Conservation (phyloP, 2,113 vertebrate genomes). For the Gracilinanus agilis region DNA sequence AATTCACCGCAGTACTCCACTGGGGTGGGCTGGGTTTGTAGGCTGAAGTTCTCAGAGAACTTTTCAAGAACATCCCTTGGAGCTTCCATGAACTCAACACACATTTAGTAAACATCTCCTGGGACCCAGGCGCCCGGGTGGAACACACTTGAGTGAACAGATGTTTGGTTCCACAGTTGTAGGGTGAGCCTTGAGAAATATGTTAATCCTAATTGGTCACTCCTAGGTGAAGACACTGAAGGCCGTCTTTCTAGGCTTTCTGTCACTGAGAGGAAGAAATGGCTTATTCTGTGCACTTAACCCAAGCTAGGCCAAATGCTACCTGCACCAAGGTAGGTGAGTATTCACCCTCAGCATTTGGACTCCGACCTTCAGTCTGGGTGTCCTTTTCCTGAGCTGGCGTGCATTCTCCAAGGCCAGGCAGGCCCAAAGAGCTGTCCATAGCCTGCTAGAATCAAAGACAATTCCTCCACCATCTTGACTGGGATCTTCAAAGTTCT, state of each 20-base stretch:
- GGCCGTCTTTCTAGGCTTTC: neutral
- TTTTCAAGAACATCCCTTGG: neutral
- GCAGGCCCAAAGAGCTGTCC: too few relatives aligned
- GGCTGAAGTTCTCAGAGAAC: too few relatives aligned
- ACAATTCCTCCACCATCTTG: too few relatives aligned
- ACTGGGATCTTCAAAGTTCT: too few relatives aligned
- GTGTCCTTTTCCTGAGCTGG: too few relatives aligned
- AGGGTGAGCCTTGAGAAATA: too few relatives aligned
- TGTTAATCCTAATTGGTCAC: neutral
- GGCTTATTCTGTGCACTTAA: neutral
- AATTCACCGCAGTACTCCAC: neutral
- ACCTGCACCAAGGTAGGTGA: too few relatives aligned
- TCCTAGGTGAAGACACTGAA: neutral
- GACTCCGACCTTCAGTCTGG: too few relatives aligned
- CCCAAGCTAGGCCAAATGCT: too few relatives aligned
- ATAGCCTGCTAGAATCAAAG: too few relatives aligned
- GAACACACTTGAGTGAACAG: neutral
- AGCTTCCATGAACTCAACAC: neutral
- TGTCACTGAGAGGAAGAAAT: neutral
- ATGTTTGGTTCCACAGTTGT: neutral
- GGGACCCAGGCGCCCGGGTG: neutral
- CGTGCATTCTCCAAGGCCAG: too few relatives aligned
- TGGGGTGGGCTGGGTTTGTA: neutral
- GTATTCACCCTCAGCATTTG: too few relatives aligned
- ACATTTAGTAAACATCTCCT: neutral